Evolutionary conservation across 2,113 vertebrate genomes (phyloP).

Genomic region (Bubo scandiacus): DNA sequence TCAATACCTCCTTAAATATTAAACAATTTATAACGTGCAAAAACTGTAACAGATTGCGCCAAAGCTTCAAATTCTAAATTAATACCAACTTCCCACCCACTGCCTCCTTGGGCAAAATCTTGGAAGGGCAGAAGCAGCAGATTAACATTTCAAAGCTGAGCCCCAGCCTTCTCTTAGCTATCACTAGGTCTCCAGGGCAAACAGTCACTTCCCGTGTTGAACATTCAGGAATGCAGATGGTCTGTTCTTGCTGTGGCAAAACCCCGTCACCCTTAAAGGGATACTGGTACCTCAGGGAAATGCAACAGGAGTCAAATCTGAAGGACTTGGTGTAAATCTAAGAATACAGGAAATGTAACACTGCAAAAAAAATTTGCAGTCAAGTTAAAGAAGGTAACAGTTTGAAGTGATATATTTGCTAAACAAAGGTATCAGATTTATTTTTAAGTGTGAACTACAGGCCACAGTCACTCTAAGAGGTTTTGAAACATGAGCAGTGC

Average conservation of each 20-base stretch:
- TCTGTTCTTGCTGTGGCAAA: background rate
- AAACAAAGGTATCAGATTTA: background rate
- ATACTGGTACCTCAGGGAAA: background rate
- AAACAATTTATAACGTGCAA: background rate
- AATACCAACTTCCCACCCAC: constrained; percentile 51
- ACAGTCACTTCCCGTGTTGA: constrained; percentile 22
- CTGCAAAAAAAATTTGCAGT: background rate
- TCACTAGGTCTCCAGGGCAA: constrained; percentile 44
- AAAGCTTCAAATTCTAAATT: constrained; percentile 55
- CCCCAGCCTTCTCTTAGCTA: background rate
- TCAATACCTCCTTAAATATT: constrained; percentile 40
- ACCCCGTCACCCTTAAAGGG: background rate
- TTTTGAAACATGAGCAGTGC: background rate
- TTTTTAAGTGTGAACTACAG: background rate
- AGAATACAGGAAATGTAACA: background rate
- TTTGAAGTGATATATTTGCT: background rate
- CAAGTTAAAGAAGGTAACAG: background rate
- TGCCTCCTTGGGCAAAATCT: constrained; percentile 29
- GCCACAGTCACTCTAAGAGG: background rate
- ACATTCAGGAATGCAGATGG: constrained; percentile 48
- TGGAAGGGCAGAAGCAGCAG: constrained; percentile 31
- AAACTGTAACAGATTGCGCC: constrained; percentile 35
- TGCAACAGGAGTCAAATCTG: background rate
- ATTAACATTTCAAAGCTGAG: constrained; percentile 61
- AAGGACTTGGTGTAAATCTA: background rate